phyloP scores from a whole-genome alignment of 1,140 invertebrate species.

The Sinonovacula constricta region DNA sequence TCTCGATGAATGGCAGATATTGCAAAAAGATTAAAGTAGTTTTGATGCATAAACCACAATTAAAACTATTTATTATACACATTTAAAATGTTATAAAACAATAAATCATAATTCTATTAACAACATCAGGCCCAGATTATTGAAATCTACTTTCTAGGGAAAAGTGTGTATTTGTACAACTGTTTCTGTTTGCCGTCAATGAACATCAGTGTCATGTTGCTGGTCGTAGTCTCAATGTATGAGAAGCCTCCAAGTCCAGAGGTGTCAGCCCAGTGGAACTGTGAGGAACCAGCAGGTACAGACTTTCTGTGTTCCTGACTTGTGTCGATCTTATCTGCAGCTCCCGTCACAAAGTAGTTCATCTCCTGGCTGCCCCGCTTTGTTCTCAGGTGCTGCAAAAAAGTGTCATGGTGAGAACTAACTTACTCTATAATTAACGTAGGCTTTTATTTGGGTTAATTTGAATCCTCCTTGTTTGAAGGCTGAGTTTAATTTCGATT shows the following conservation, averaged over 20 bases:
- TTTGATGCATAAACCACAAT: no score
- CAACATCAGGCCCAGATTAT: no score
- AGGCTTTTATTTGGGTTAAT: no score
- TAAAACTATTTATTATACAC: no score
- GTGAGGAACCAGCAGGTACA: conserved; percentile 71
- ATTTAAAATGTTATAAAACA: no score
- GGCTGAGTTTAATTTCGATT: no score
- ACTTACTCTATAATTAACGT: no score
- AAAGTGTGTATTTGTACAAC: conserved; percentile 63
- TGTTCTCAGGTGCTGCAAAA: conserved; percentile 71
- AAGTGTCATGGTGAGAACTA: no score
- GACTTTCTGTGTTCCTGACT: conserved; percentile 66
- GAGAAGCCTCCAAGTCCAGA: conserved; percentile 75
- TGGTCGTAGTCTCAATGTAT: conserved; percentile 66
- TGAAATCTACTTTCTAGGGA: conserved; percentile 58
- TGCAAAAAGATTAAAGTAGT: no score
- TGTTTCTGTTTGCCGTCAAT: conserved; percentile 64
- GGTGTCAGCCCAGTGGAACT: conserved; percentile 76
- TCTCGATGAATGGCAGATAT: no score
- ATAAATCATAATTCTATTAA: no score
- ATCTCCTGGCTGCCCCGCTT: conserved; percentile 61
- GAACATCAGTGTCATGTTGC: conserved; percentile 76
- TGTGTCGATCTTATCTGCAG: conserved; percentile 77
- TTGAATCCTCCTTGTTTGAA: no score
- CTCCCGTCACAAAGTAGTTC: conserved; percentile 77